Evolutionary conservation across 2,797 vertebrate species (phyloP), one percentile per base, ranked within the genome.

Genomic region (Stomatorhinus walkeri): DNA sequence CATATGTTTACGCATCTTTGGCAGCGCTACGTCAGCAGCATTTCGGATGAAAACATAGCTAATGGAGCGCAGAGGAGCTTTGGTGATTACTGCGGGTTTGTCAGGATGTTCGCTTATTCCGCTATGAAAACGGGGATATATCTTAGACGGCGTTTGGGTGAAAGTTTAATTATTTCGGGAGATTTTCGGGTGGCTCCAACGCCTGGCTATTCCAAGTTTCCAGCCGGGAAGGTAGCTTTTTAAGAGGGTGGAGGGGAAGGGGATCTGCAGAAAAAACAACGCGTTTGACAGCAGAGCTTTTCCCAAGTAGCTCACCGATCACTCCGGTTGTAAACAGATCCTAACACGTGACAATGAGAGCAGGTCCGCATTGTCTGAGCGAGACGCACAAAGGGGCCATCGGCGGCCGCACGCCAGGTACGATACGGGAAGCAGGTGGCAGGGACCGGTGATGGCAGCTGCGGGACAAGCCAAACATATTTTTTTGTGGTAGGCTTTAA

Each of bases 301-400:
- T 16, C 49, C 54, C 61, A 19, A 46, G 81, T 49, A 24, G 89
- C 92, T 72, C 88, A 22, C 54, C 8, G 61, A 48, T 86, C 28
- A 24, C 88, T 43, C 86, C 91, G 95, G 95, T 97, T 97, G 97
- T 98, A 97, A 98, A 98, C 97, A 98, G 93, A 97, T 92, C 94
- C 93, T 88, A 93, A 92, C 96, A 95, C 96, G 96, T 97, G 96
- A 96, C 95, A 86, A 91, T 89, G 91, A 91, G 94, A 94, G 90
- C 91, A 91, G 91, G 91, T 93, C 91, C 92, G 95, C 94, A 93
- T 94, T 92, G 91, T 95, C 91, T 89, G 88, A 85, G 36, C 59
- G 83, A 89, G 85, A 89, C 79, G 89, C 88, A 92, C 90, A 92
- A 93, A 85, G 88, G 91, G 48, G 88, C 64, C 68, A 24, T 61